Evolutionary conservation across 2,113 vertebrate species (phyloP).

Genomic region (Centropus unirufus): DNA sequence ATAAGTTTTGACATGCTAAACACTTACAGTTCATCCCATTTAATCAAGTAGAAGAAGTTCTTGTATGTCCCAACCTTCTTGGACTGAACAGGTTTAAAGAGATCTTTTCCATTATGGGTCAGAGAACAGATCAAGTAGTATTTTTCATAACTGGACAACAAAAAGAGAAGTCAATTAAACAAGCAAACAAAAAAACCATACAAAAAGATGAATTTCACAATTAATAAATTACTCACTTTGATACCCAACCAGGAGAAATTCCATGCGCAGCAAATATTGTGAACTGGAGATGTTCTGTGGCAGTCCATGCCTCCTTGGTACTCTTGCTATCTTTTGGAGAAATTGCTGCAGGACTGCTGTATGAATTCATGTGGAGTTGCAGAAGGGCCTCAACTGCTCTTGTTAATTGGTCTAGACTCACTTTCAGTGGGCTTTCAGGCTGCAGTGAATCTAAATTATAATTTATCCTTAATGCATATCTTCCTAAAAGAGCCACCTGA

Average conservation of each 20-base stretch:
- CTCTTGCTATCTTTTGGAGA: constrained; percentile 42
- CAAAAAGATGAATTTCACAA: neutral
- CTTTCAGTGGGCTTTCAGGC: constrained; percentile 80
- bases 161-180: neutral
- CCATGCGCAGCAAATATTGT: constrained; percentile 92
- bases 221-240: constrained; percentile 82
- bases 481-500: neutral
- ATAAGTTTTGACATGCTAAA: neutral
- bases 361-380: constrained; percentile 84
- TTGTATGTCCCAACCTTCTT: constrained; percentile 96
- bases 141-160: constrained; percentile 89
- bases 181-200: neutral
- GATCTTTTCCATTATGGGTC: constrained; percentile 92
- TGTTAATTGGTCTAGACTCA: constrained; percentile 82
- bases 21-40: constrained; percentile 98
- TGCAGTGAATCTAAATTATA: constrained; percentile 73
- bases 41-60: constrained; percentile 97
- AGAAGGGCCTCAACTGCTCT: constrained; percentile 87
- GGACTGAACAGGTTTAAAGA: constrained; percentile 96
- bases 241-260: constrained; percentile 89
- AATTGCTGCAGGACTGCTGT: constrained; percentile 45
- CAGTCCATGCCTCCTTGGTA: constrained; percentile 86
- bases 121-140: constrained; percentile 94
- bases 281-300: constrained; percentile 93
- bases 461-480: constrained; percentile 16